Evolutionary conservation across 2,113 vertebrate genomes (phyloP), one percentile per base, ranked within the genome.

Genomic region (Montifringilla adamsi): DNA sequence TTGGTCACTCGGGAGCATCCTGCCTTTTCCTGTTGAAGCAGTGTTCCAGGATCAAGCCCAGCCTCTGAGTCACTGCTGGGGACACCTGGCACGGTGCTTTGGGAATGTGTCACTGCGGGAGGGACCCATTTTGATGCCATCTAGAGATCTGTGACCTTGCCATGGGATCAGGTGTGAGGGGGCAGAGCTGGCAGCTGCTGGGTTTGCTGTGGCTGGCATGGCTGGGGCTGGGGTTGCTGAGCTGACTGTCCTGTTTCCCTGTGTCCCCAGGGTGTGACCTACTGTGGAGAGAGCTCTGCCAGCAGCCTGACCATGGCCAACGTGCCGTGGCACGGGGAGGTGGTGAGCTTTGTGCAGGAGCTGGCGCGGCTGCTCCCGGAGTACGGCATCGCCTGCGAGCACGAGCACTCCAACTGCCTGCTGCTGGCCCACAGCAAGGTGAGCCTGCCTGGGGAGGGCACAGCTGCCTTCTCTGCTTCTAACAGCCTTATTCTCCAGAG

Each of bases 291-390:
- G 74, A 99, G 99, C 93, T 98, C 98, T 0, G 99, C 99, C 94
- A 99, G 99, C 97, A 99, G 49, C 68, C 98, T 99, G 52, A 99
- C 99, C 93, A 99, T 99, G 99, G 99, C 99, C 86, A 99, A 99
- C 2, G 98, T 99, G 28, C 99, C 99, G 21, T 99, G 99, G 99
- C 99, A 99, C 2, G 98, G 99, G 86, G 99, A 99, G 75, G 99
- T 99, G 68, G 88, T 99, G 20, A 94, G 64, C 63, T 99, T 99
- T 5, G 99, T 99, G 90, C 97, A 94, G 79, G 99, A 99, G 95
- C 87, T 99, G 92, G 98, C 97, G 1, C 95, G 94, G 83, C 98
- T 99, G 94, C 82, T 99, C 44, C 99, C 98, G 0, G 97, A 98
- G 80, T 99, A 99, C 9, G 98, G 98, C 79, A 97, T 99, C 1